Percentiles rank a stretch among this genome's conserved stretches.
phyloP scores from a whole-genome alignment of 2,888 invertebrate species.

The Leptopterna dolabrata region DNA sequence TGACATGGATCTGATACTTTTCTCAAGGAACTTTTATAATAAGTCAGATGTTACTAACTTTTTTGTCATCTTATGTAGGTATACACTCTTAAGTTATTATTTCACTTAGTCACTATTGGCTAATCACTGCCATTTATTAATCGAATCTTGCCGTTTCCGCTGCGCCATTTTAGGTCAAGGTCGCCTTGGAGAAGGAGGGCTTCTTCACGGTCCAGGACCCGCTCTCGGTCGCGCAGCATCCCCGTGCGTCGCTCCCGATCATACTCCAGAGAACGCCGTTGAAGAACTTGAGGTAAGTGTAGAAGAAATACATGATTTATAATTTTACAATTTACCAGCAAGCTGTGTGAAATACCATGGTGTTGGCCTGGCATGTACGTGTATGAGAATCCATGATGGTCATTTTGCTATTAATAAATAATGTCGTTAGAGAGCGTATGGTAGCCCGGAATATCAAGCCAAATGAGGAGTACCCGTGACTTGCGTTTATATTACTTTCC shows the following conservation, averaged over 20 bases:
- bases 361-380: no score
- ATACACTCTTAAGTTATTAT: not conserved
- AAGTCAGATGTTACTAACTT: not conserved
- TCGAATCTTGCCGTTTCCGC: not conserved
- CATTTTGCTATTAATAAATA: no score
- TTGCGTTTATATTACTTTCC: no score
- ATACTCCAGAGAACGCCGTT: slow-evolving; percentile 59
- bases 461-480: no score
- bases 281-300: not conserved
- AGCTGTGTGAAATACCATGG: no score
- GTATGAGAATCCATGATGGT: no score
- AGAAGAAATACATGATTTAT: not conserved
- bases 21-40: not conserved
- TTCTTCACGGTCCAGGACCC: slow-evolving; percentile 59
- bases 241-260: slow-evolving; percentile 63
- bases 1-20: not conserved
- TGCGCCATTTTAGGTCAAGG: slow-evolving; percentile 55
- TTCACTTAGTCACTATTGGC: not conserved
- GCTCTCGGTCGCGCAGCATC: slow-evolving; percentile 63
- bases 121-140: not conserved
- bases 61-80: not conserved
- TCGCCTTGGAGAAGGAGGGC: slow-evolving; percentile 59
- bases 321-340: no score
- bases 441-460: no score
- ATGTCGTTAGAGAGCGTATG: no score